Percentiles rank a stretch among this genome's conserved stretches.
Evolutionary conservation across 2,113 vertebrate genomes (phyloP).

Genomic region (Edolisoma coerulescens): DNA sequence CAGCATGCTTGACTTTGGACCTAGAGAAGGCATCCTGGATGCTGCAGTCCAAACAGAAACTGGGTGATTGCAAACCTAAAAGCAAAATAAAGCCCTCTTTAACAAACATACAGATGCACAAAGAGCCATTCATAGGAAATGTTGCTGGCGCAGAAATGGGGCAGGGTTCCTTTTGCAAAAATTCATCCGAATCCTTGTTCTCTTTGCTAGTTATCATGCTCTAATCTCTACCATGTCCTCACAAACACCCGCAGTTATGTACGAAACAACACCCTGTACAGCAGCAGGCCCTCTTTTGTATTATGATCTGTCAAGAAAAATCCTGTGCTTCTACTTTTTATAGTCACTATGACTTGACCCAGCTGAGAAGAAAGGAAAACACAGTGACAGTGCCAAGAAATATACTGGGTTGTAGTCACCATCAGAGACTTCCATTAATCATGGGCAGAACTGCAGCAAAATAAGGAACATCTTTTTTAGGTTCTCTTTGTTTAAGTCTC

Average conservation of each 20-base stretch:
- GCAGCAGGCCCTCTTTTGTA: conserved; percentile 45
- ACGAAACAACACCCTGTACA: conserved; percentile 48
- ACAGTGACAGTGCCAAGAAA: conserved; percentile 58
- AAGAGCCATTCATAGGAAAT: background rate
- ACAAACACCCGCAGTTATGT: conserved; percentile 26
- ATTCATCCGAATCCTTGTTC: background rate
- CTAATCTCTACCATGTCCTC: conserved; percentile 26
- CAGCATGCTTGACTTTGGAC: background rate
- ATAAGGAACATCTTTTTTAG: conserved; percentile 65
- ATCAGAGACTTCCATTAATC: conserved; percentile 65
- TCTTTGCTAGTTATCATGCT: background rate
- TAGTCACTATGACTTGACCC: conserved; percentile 54
- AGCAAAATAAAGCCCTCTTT: background rate
- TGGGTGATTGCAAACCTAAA: background rate
- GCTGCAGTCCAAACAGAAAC: background rate
- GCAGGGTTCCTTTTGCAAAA: background rate
- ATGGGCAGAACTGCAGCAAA: conserved; percentile 29
- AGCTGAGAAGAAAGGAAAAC: conserved; percentile 64
- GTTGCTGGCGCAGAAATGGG: background rate
- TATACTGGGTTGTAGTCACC: conserved; percentile 53
- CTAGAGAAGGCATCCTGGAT: background rate
- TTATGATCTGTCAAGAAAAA: conserved; percentile 55
- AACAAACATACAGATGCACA: background rate
- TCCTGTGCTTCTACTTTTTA: conserved; percentile 43
- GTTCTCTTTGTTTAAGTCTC: conserved; percentile 54